Evolutionary conservation across 2,113 vertebrate genomes (phyloP).

Genomic region (Mesitornis unicolor): DNA sequence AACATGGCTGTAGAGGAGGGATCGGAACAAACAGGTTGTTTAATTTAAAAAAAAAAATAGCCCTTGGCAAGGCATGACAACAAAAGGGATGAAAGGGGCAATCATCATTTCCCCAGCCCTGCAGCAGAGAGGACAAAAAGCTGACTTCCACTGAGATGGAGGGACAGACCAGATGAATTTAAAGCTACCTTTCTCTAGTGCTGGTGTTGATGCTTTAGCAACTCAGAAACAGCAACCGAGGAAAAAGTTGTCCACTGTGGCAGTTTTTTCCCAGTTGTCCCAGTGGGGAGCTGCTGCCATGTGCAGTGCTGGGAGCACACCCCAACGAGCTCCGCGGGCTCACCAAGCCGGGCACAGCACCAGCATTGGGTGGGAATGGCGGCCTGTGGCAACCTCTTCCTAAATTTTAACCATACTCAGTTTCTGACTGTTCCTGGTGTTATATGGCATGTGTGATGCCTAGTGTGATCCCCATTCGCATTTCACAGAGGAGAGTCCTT

Average conservation of each 20-base stretch:
- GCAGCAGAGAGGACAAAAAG: not conserved
- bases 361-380: fast-evolving
- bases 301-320: not conserved
- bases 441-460: not conserved
- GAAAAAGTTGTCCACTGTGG: fast-evolving
- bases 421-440: not conserved
- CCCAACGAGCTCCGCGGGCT: fast-evolving
- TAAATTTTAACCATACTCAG: not conserved
- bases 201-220: not conserved
- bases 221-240: not conserved
- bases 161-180: not conserved
- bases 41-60: not conserved
- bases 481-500: not conserved
- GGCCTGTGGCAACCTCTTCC: not conserved
- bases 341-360: fast-evolving
- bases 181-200: not conserved
- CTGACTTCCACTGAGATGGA: not conserved
- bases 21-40: not conserved
- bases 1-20: not conserved
- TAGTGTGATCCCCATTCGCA: not conserved
- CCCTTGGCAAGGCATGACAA: not conserved
- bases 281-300: not conserved
- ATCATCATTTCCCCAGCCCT: not conserved
- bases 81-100: not conserved
- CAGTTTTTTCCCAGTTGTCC: not conserved